phyloP scores from a whole-genome alignment of 2,797 vertebrate species.

The Sarcoramphus papa region DNA sequence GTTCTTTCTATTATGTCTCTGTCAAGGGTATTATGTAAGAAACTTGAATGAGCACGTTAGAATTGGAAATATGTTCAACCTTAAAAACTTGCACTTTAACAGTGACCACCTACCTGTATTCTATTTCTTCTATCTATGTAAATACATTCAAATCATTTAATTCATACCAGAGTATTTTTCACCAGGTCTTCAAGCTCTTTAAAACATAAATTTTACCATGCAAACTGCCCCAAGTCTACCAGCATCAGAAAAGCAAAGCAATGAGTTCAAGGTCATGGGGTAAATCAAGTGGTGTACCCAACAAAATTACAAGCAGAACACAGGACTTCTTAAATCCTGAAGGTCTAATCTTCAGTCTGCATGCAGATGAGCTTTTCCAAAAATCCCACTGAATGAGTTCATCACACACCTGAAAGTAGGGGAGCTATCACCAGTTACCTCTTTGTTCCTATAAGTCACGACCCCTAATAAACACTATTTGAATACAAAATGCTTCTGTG shows the following conservation, averaged over 20 bases:
- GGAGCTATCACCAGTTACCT: neutral
- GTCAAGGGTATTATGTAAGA: neutral
- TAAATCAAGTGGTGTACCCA: neutral
- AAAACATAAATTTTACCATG: neutral
- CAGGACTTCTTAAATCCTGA: neutral
- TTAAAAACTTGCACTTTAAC: neutral
- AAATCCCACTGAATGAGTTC: neutral
- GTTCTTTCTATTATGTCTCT: neutral
- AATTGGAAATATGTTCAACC: neutral
- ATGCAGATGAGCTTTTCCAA: neutral
- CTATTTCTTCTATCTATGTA: neutral
- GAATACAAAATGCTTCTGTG: neutral
- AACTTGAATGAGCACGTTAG: neutral
- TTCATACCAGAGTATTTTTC: neutral
- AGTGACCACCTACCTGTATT: neutral
- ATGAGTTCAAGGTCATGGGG: neutral
- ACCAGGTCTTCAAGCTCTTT: neutral
- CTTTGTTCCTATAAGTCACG: neutral
- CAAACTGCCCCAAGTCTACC: neutral
- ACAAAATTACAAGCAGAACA: neutral
- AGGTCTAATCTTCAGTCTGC: neutral
- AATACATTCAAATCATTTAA: neutral
- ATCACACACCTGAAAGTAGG: neutral
- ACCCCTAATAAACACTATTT: neutral
- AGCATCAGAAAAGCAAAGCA: neutral